Conservation (phyloP, 1,140 invertebrate genomes). For the Megathymus violae region DNA sequence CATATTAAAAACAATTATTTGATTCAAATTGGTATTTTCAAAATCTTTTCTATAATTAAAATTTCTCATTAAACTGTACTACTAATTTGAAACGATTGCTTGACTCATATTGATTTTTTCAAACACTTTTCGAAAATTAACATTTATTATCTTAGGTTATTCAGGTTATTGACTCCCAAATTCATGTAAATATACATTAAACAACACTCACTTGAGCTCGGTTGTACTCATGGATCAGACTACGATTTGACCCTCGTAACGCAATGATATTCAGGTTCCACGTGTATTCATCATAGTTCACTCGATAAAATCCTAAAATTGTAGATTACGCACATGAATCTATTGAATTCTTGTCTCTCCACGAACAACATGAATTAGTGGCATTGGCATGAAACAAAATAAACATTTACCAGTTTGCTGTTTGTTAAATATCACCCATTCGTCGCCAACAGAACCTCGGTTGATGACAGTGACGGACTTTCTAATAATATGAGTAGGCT, state of each 20-base stretch:
- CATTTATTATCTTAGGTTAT: too few relatives aligned
- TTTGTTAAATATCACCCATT: slow-evolving; percentile 86
- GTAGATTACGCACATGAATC: too few relatives aligned
- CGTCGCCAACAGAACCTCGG: slow-evolving; percentile 52
- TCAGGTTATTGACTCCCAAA: too few relatives aligned
- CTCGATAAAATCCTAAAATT: slow-evolving; percentile 90
- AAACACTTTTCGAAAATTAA: not conserved
- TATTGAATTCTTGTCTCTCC: too few relatives aligned
- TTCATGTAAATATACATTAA: too few relatives aligned
- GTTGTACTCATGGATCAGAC: slow-evolving; percentile 88
- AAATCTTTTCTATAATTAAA: too few relatives aligned
- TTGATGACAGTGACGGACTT: slow-evolving; percentile 50
- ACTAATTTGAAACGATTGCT: too few relatives aligned
- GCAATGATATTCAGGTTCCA: slow-evolving; percentile 86
- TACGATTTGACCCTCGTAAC: slow-evolving; percentile 80
- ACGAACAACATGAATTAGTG: too few relatives aligned
- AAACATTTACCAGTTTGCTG: slow-evolving; percentile 85
- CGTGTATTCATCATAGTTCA: slow-evolving; percentile 89
- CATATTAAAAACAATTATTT: too few relatives aligned
- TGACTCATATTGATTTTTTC: slow-evolving; percentile 24
- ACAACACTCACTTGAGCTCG: slow-evolving; percentile 83
- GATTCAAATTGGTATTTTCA: too few relatives aligned
- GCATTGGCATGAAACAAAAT: too few relatives aligned
- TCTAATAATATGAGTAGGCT: slow-evolving; percentile 58
- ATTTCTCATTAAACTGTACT: too few relatives aligned